phyloP scores from a whole-genome alignment of 2,888 invertebrate species.

The Tromatobia lineatoria region DNA sequence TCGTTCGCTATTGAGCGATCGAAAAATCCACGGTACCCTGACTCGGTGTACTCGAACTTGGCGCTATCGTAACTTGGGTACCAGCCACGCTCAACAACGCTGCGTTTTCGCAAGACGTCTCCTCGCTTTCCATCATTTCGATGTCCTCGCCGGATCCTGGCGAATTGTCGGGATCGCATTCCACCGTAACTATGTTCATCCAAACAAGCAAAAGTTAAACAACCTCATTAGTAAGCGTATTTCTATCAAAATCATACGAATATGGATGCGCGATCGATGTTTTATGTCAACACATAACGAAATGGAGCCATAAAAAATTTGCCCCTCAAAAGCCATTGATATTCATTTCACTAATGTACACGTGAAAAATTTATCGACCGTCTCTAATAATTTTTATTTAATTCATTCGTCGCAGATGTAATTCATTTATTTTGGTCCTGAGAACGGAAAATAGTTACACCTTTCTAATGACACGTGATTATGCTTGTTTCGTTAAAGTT shows the following conservation, averaged over 20 bases:
- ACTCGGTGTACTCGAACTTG: constrained; percentile 70
- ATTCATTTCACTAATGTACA: background rate
- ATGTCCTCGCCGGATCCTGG: constrained; percentile 79
- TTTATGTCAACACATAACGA: constrained; percentile 15
- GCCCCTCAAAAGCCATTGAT: background rate
- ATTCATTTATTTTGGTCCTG: background rate
- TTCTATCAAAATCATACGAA: constrained; percentile 5
- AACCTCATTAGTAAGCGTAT: background rate
- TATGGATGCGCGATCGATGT: constrained; percentile 8
- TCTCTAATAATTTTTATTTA: background rate
- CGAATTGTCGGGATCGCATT: constrained; percentile 74
- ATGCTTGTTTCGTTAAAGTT: no score
- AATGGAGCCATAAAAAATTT: background rate
- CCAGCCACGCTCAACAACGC: constrained; percentile 86
- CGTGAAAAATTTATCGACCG: background rate
- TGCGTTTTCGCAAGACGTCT: constrained; percentile 86
- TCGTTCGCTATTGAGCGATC: constrained; percentile 59
- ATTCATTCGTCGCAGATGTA: background rate
- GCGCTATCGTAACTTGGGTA: constrained; percentile 77
- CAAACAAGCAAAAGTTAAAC: constrained; percentile 27
- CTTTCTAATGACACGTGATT: background rate
- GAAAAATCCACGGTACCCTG: constrained; percentile 55
- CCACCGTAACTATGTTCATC: constrained; percentile 72
- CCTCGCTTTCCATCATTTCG: constrained; percentile 83
- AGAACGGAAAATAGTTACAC: background rate